Conservation (phyloP, 2,888 invertebrate genomes). For the Eremobia ochroleuca region DNA sequence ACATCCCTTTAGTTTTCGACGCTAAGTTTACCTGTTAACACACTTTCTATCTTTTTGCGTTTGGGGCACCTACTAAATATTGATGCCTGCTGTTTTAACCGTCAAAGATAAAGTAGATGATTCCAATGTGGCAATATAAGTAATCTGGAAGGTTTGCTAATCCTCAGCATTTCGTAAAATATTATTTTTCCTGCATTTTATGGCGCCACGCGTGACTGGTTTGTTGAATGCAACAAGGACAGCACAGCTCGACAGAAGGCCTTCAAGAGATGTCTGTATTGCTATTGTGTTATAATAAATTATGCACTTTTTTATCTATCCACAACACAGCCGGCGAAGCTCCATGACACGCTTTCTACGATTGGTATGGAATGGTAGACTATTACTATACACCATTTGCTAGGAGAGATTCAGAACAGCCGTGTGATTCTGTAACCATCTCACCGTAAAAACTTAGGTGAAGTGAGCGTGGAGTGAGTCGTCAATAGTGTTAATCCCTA, state of each 20-base stretch:
- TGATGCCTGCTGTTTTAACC: background rate
- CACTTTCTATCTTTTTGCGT: background rate
- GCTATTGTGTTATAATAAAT: constrained; percentile 81
- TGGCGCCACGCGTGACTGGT: constrained; percentile 70
- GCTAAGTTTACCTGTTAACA: background rate
- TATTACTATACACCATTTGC: constrained; percentile 60
- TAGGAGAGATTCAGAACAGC: constrained; percentile 53
- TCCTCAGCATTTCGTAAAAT: constrained; percentile 51
- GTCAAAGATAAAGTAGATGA: background rate
- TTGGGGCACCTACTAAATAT: background rate
- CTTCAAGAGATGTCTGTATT: constrained; percentile 76
- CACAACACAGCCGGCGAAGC: constrained; percentile 75
- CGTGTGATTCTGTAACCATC: too few relatives aligned
- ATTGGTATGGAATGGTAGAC: constrained; percentile 70
- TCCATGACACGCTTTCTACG: constrained; percentile 86
- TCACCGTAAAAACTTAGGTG: too few relatives aligned
- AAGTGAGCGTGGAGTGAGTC: too few relatives aligned
- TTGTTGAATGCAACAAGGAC: constrained; percentile 79
- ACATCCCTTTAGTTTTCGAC: background rate
- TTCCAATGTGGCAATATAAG: constrained; percentile 9
- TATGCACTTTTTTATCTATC: constrained; percentile 82
- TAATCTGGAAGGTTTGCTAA: constrained; percentile 24
- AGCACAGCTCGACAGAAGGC: constrained; percentile 70
- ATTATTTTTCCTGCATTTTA: constrained; percentile 57
- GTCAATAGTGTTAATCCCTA: too few relatives aligned